These are phyloP conservation scores for Melanophora roralis DNA, from an alignment of 2,888 invertebrate genomes.

Conservation along the genomic window DNA sequence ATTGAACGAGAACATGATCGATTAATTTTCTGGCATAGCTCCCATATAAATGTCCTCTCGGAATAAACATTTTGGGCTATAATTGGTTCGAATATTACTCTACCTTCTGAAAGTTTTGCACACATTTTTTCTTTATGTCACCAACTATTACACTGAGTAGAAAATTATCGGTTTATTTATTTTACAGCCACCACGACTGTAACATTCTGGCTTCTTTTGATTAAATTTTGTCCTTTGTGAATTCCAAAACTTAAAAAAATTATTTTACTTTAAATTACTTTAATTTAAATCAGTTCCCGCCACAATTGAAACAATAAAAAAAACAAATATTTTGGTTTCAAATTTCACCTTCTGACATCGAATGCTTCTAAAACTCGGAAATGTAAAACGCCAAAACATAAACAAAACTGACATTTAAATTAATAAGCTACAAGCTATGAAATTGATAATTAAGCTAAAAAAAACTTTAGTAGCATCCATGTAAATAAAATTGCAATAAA, in stretches of 20 bases:
- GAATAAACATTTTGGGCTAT: too few species aligned
- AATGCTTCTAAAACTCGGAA: conserved; percentile 7
- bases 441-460: conserved; percentile 31
- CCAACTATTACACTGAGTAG: too few species aligned
- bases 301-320: not conserved
- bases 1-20: too few species aligned
- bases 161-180: too few species aligned
- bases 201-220: too few species aligned
- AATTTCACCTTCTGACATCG: conserved; percentile 63
- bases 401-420: conserved; percentile 58
- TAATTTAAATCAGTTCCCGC: conserved; percentile 17
- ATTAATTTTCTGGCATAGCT: too few species aligned
- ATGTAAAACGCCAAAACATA: not conserved
- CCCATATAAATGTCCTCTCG: too few species aligned
- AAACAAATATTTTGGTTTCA: conserved; percentile 55
- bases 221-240: too few species aligned
- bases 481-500: conserved; percentile 16
- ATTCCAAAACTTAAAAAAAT: not conserved
- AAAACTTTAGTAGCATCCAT: conserved; percentile 10
- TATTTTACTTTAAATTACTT: conserved; percentile 4
- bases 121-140: too few species aligned
- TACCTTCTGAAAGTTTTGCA: too few species aligned
- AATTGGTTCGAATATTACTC: too few species aligned
- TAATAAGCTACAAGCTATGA: conserved; percentile 58
- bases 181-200: too few species aligned